A percentile compares a stretch with the other conserved stretches of the same genome.
Conservation (phyloP, 2,888 invertebrate genomes). For the Sthenelais limicola region DNA sequence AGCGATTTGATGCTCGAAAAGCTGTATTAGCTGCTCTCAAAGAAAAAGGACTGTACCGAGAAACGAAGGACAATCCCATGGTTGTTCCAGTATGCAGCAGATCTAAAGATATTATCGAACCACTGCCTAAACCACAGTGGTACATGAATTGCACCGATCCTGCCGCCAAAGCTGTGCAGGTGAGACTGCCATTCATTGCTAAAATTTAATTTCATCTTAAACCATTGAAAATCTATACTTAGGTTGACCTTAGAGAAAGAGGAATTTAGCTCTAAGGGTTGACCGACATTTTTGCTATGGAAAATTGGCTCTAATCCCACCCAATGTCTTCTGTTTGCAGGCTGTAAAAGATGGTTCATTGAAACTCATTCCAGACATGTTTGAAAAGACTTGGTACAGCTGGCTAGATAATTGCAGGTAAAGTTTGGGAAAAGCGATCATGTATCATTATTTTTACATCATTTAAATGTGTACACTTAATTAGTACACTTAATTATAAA, state of each 20-base stretch:
- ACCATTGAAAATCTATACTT: too few species aligned
- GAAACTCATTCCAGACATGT: slow-evolving; percentile 90
- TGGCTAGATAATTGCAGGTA: slow-evolving; percentile 95
- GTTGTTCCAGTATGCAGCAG: slow-evolving; percentile 91
- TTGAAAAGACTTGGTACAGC: slow-evolving; percentile 93
- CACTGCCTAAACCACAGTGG: slow-evolving; percentile 97
- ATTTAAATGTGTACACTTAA: not conserved
- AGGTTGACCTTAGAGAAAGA: too few species aligned
- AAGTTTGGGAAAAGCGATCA: slow-evolving; percentile 42
- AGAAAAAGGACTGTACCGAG: slow-evolving; percentile 82
- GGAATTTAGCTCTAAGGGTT: too few species aligned
- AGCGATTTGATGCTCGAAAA: slow-evolving; percentile 90
- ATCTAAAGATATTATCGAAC: slow-evolving; percentile 97
- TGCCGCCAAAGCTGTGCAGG: slow-evolving; percentile 87
- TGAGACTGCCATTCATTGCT: too few species aligned
- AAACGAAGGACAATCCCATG: slow-evolving; percentile 93
- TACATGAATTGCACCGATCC: slow-evolving; percentile 90
- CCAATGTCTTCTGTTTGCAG: slow-evolving; percentile 53
- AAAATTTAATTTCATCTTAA: too few species aligned
- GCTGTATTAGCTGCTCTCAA: slow-evolving; percentile 85
- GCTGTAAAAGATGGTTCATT: slow-evolving; percentile 86
- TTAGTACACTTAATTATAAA: not conserved
- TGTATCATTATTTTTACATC: not conserved
- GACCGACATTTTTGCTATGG: too few species aligned
- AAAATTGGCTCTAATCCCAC: slow-evolving; percentile 1